A percentile compares a stretch with the other conserved stretches of the same genome.
phyloP scores from a whole-genome alignment of 2,797 vertebrate genomes.

The Rhinella marina region DNA sequence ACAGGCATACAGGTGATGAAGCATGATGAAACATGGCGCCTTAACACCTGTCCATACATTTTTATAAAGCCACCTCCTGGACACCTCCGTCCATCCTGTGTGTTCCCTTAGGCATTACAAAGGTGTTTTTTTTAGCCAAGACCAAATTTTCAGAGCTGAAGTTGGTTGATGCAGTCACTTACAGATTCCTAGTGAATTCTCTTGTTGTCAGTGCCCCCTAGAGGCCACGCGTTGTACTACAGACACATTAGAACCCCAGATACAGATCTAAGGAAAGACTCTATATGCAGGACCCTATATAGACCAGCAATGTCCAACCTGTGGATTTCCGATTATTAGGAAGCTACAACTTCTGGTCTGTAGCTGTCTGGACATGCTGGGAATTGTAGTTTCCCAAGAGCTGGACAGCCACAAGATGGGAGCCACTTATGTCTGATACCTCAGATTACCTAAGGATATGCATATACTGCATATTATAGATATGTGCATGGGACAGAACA shows the following conservation, averaged over 20 bases:
- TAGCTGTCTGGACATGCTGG: background rate
- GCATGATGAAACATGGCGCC: too few relatives aligned
- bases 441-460: too few relatives aligned
- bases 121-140: background rate
- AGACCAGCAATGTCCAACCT: background rate
- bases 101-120: background rate
- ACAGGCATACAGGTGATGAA: too few relatives aligned
- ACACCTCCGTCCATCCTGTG: background rate
- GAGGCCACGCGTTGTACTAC: background rate
- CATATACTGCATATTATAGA: too few relatives aligned
- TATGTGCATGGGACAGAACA: background rate
- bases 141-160: background rate
- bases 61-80: background rate
- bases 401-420: background rate
- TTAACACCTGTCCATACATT: background rate
- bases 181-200: background rate
- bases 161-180: background rate
- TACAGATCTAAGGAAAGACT: background rate
- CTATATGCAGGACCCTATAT: background rate
- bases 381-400: background rate
- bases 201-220: conserved; percentile 20
- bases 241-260: background rate
- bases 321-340: background rate
- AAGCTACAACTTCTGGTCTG: background rate
- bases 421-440: background rate